Base-by-base conservation (phyloP, 2,888 invertebrate genomes). In the Trypoxylon attenuatum region DNA sequence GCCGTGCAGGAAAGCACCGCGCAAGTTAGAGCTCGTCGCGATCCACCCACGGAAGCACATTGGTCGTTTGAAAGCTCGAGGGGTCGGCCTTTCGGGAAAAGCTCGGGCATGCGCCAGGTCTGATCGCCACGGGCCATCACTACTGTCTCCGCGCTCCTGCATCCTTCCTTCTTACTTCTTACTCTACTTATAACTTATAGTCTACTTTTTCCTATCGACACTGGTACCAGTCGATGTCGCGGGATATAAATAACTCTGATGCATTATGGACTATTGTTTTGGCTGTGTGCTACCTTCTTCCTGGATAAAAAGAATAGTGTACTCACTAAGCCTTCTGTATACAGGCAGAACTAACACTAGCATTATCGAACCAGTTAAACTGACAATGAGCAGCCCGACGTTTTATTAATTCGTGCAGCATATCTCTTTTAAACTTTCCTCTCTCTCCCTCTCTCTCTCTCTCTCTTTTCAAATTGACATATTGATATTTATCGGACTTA, bases 41-140 rank as follows among this genome's bases (percentile, higher is more conserved):
- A 38, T 23, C 78, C 80, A 79, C 76, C 78, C 78, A 71, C 69
- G 55, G 65, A 62, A 69, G 62, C 74, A 67, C 56, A 78, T 79
- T 78, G 78, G 80, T 61, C 68, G 74, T 19, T 46, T 64, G 58
- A 67, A 77, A 77, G 71, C 75, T 60, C 15, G 39, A 3, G 19
- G 55, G 76, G 13, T 58, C 74, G 77, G 76, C 76, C 76, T 76
- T 76, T 64, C 66, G 61, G 25, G 69, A 73, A 77, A 76, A 77
- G 71, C 75, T 60, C 63, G 55, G 16, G 68, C 78, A 76, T 76
- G 76, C 76, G 76, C 78, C 15, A 15, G 21, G 15, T 5, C 25
- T 6, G 16, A 21, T 6, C n/a, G 13, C 29, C 13, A 29, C 39
- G 25, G 15, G 5, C 41, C 13, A n/a, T 8, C 18, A 27, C 29